Evolutionary conservation across 92 coral and sea anemone species (phyloP).

Genomic region (Porites evermanni): DNA sequence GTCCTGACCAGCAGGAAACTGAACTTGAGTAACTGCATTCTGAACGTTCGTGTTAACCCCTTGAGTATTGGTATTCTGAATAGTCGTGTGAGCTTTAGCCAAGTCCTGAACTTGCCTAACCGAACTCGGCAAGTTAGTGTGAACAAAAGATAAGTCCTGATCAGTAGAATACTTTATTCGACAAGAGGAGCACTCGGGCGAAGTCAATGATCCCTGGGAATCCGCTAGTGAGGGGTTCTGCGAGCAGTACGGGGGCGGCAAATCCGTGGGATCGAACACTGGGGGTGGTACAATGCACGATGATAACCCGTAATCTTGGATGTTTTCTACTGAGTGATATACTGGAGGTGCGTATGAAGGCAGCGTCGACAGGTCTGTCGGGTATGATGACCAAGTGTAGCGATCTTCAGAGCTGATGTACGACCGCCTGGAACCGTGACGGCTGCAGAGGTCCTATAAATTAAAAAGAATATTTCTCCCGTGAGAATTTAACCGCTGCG

Average conservation of each 20-base stretch:
- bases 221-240: conserved; percentile 88
- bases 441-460: conserved; percentile 65
- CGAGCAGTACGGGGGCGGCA: conserved; percentile 98
- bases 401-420: conserved; percentile 71
- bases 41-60: too few relatives aligned
- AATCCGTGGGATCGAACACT: conserved; percentile 95
- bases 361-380: conserved; percentile 79
- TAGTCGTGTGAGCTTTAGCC: background rate
- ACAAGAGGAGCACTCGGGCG: conserved; percentile 19
- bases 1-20: background rate
- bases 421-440: conserved; percentile 73
- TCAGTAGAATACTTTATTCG: background rate
- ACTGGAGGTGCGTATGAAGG: conserved; percentile 98
- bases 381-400: conserved; percentile 86
- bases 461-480: background rate
- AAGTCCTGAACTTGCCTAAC: background rate
- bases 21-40: too few relatives aligned
- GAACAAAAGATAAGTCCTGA: conserved; percentile 7
- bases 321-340: conserved; percentile 83
- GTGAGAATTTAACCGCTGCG: too few relatives aligned
- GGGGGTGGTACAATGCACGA: conserved; percentile 93
- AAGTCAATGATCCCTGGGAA: conserved; percentile 66
- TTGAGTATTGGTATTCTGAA: too few relatives aligned
- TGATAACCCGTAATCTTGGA: conserved; percentile 80
- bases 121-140: background rate